Conservation (phyloP, 2,797 vertebrate genomes). For the Girardinus metallicus region DNA sequence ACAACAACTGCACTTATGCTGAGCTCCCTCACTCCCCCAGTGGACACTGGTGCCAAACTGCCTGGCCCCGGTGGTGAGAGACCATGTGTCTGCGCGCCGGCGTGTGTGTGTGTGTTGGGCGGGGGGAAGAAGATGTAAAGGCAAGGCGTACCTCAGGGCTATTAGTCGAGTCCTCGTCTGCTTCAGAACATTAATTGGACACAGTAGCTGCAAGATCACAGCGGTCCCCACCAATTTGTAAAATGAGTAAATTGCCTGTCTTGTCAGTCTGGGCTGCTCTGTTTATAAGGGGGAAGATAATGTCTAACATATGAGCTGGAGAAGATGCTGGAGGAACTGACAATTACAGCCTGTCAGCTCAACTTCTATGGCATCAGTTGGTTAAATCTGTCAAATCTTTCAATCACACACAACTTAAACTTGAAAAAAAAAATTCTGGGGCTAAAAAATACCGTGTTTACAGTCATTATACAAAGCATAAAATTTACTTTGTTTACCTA, state of each 20-base stretch:
- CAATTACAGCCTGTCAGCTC: not conserved
- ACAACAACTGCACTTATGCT: constrained; percentile 53
- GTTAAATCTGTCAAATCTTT: not conserved
- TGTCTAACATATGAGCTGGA: constrained; percentile 53
- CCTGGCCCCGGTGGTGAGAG: constrained; percentile 58
- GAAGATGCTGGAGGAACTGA: constrained; percentile 11
- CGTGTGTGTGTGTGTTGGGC: constrained; percentile 37
- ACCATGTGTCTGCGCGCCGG: constrained; percentile 61
- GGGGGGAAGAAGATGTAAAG: constrained; percentile 45
- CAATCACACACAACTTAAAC: not conserved
- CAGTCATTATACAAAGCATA: too few species aligned
- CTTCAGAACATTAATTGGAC: constrained; percentile 63
- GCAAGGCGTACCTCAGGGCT: constrained; percentile 63
- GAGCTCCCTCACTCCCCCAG: constrained; percentile 25
- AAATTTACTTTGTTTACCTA: not conserved
- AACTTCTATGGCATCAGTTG: not conserved
- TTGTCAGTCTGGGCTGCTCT: constrained; percentile 49
- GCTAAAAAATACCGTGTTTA: not conserved
- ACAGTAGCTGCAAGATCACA: constrained; percentile 67
- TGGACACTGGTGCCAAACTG: constrained; percentile 68
- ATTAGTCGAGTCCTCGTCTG: constrained; percentile 54
- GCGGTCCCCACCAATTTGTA: constrained; percentile 59
- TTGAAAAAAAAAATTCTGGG: not conserved
- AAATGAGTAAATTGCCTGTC: constrained; percentile 68
- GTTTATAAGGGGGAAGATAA: constrained; percentile 57